A percentile compares a stretch with the other conserved stretches of the same genome.
Conservation (phyloP, 2,113 vertebrate genomes). For the Peromyscus leucopus region DNA sequence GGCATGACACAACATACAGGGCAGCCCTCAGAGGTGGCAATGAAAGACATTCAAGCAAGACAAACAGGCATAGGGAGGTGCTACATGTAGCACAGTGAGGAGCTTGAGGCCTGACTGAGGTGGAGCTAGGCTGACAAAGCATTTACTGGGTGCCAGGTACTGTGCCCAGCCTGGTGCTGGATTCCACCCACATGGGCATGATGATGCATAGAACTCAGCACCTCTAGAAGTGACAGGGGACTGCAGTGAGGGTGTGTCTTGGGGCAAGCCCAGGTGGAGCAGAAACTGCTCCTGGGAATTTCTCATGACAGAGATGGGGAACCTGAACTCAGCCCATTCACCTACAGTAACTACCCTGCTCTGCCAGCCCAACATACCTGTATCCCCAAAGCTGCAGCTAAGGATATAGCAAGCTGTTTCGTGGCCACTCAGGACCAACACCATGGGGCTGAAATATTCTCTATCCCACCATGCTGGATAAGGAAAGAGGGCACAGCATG, state of each 20-base stretch:
- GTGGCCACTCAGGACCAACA: neutral
- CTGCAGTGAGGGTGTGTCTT: neutral
- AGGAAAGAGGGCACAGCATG: neutral
- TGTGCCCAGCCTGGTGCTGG: neutral
- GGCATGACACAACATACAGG: neutral
- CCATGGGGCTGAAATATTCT: neutral
- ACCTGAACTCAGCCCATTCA: neutral
- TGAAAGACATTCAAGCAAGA: neutral
- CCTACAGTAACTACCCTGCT: neutral
- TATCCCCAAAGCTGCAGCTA: neutral
- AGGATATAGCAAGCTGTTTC: neutral
- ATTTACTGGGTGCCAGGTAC: neutral
- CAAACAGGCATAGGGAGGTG: neutral
- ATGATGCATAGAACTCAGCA: neutral
- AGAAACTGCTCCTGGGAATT: neutral
- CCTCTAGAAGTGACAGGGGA: neutral
- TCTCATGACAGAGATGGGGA: neutral
- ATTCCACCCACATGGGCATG: neutral
- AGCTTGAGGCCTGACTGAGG: neutral
- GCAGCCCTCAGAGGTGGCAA: neutral
- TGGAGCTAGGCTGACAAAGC: neutral
- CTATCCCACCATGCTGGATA: neutral
- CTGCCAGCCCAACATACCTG: neutral
- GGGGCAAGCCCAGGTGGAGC: neutral
- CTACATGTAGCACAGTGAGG: neutral